Evolutionary conservation across 2,797 vertebrate genomes (phyloP), one percentile per base, ranked within the genome.

Genomic region (Premnoplex brunnescens): DNA sequence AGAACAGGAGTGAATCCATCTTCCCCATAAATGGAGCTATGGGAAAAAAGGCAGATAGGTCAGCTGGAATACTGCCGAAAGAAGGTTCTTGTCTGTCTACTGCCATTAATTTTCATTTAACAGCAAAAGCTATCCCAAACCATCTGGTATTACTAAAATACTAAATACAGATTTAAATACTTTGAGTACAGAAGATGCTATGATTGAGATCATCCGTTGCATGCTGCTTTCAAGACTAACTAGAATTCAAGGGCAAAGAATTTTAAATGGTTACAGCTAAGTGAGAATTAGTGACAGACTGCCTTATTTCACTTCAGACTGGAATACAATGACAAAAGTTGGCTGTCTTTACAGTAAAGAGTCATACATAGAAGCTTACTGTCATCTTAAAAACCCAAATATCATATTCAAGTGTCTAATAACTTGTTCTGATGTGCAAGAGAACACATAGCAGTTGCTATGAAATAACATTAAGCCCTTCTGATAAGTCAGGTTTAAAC

Each of bases 71-170:
- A 51, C 62, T 90, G 94, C 91, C 86, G 89, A 62, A 74, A 84
- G 71, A 85, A 92, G 55, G 60, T 88, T 94, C 87, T 60, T 96
- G 48, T 16, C 75, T 82, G 52, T 88, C 90, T 97, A 85, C 76
- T 30, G 9, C 56, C 44, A 93, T 93, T 88, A 88, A 90, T 94
- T 85, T 52, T 71, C n/a, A 79, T 87, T 96, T 95, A 75, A 71
- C 34, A 90, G 63, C 54, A 91, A 76, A 68, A 78, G 26, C 9
- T 85, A 91, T 83, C 20, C 43, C 63, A 93, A 67, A 59, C 93
- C 91, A 97, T 96, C 92, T 97, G 95, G 79, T 91, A 96, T 93
- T 97, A 93, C 91, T 93, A 96, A 97, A 77, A 96, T 18, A 71
- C 11, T 56, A 79, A 95, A 79, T 48, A 90, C 14, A 84, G 85